phyloP scores from a whole-genome alignment of 2,888 invertebrate genomes.

The Trissoscelio sp. region DNA sequence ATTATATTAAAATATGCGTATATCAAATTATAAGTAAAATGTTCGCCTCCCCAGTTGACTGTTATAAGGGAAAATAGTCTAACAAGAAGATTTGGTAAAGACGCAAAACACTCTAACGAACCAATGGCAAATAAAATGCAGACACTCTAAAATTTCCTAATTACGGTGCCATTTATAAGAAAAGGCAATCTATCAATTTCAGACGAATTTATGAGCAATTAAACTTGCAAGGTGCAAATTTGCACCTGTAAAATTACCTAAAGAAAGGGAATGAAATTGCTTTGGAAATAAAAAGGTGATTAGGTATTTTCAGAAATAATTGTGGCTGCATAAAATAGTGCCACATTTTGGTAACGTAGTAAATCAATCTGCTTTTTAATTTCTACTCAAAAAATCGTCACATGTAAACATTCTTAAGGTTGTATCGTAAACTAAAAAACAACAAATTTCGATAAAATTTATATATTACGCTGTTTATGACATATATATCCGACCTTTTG shows the following conservation, averaged over 20 bases:
- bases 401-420: too few species aligned
- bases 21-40: slow-evolving; percentile 24
- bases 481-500: too few species aligned
- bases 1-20: slow-evolving; percentile 1
- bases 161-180: slow-evolving; percentile 28
- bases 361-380: too few species aligned
- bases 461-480: too few species aligned
- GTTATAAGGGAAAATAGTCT: neutral
- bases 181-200: slow-evolving; percentile 24
- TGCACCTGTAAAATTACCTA: slow-evolving; percentile 25
- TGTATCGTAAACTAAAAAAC: too few species aligned
- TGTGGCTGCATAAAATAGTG: too few species aligned
- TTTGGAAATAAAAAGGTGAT: neutral
- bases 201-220: slow-evolving; percentile 29
- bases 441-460: too few species aligned
- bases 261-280: neutral
- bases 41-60: neutral
- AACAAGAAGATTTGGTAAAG: neutral
- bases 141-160: slow-evolving; percentile 15
- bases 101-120: neutral
- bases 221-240: slow-evolving; percentile 34
- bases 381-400: too few species aligned
- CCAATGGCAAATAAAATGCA: slow-evolving; percentile 5
- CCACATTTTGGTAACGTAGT: too few species aligned
- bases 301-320: neutral